phyloP scores from a whole-genome alignment of 2,113 vertebrate species.

The Nipponia nippon region DNA sequence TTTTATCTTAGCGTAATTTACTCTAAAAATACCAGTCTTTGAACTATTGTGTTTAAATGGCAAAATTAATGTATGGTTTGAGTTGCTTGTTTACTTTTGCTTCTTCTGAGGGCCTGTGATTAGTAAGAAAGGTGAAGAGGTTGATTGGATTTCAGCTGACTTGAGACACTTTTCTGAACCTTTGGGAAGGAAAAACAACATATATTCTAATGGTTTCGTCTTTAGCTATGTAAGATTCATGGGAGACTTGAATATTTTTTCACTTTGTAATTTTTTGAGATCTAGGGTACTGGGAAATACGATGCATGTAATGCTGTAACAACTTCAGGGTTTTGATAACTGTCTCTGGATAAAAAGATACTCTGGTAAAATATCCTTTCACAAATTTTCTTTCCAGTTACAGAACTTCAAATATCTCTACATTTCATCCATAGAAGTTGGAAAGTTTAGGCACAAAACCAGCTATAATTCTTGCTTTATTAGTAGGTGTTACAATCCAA shows the following conservation, averaged over 20 bases:
- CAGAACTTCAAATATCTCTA: background rate
- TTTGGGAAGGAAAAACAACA: background rate
- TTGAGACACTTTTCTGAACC: background rate
- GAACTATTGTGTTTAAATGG: background rate
- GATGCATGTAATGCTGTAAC: fast-evolving
- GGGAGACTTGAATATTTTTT: background rate
- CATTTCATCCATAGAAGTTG: background rate
- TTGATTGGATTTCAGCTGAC: background rate
- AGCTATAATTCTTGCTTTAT: background rate
- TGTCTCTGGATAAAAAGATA: background rate
- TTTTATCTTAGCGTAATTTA: background rate
- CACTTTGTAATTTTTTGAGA: background rate
- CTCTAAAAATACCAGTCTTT: background rate
- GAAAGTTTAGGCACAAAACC: background rate
- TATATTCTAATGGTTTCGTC: background rate
- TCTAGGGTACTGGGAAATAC: background rate
- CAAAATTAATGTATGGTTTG: background rate
- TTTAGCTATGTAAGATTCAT: background rate
- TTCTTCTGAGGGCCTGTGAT: background rate
- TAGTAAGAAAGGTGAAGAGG: background rate
- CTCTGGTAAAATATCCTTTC: background rate
- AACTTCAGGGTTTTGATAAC: background rate
- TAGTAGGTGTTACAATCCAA: background rate
- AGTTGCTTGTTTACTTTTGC: background rate
- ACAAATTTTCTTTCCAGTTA: background rate